phyloP scores from a whole-genome alignment of 2,797 vertebrate species.

The Sebastes iracundus region DNA sequence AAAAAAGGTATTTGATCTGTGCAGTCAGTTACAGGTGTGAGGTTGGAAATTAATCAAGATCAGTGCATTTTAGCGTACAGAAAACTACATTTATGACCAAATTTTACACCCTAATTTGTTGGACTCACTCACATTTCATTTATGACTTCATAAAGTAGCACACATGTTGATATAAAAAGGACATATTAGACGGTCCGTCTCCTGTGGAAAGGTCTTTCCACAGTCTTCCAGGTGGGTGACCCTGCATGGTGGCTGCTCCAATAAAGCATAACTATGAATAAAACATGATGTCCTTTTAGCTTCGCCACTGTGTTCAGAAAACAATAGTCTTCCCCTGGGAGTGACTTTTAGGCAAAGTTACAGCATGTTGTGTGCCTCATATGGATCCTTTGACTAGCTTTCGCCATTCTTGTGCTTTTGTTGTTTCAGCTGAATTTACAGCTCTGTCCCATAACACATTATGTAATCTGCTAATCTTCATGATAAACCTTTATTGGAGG shows the following conservation, averaged over 20 bases:
- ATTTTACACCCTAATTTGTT: background rate
- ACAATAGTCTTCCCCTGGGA: conserved; percentile 31
- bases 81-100: background rate
- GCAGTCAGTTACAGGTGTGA: background rate
- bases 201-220: conserved; percentile 1
- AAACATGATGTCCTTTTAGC: conserved; percentile 50
- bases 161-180: background rate
- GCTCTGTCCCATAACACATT: background rate
- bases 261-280: conserved; percentile 49
- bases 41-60: background rate
- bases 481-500: too few relatives aligned
- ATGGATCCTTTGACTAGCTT: background rate
- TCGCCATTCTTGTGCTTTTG: background rate
- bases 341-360: conserved; percentile 14
- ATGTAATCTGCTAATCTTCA: background rate
- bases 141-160: background rate
- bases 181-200: background rate
- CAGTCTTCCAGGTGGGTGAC: conserved; percentile 22
- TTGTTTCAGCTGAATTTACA: background rate
- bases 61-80: background rate
- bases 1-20: conserved; percentile 1
- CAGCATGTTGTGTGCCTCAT: background rate
- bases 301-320: conserved; percentile 21
- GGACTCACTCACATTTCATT: background rate
- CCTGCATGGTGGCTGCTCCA: conserved; percentile 2